These are phyloP conservation scores for Anadara kagoshimensis DNA, from an alignment of 1,140 invertebrate genomes.

Conservation along the genomic window DNA sequence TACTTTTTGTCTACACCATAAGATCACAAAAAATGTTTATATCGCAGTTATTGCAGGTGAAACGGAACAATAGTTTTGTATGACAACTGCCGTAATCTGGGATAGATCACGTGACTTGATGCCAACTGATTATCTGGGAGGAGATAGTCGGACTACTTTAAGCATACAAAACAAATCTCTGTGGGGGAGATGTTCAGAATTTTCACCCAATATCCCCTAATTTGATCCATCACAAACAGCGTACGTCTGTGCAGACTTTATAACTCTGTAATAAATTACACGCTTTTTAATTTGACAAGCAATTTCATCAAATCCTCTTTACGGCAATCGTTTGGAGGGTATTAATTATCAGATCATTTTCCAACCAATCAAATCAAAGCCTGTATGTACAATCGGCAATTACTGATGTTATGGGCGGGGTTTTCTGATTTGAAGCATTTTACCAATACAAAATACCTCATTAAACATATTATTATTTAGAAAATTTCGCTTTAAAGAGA, in stretches of 20 bases:
- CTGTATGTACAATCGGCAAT: constrained; percentile 1
- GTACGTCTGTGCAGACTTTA: constrained; percentile 18
- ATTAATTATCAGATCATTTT: constrained; percentile 33
- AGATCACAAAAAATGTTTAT: no score
- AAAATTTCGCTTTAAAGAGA: constrained; percentile 28
- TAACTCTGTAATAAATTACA: constrained; percentile 30
- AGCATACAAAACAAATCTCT: no score
- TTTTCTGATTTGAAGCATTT: constrained; percentile 30
- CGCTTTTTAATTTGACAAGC: constrained; percentile 22
- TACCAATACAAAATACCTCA: constrained; percentile 26
- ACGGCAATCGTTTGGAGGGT: not conserved
- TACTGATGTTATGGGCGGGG: constrained; percentile 24
- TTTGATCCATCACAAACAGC: constrained; percentile 30
- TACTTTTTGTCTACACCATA: no score
- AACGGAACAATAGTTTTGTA: no score
- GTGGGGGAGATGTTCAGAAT: not conserved
- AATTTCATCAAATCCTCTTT: constrained; percentile 9
- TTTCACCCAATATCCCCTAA: constrained; percentile 35
- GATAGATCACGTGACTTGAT: no score
- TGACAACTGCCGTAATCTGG: no score
- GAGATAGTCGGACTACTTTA: no score
- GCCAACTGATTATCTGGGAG: no score
- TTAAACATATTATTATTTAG: constrained; percentile 30
- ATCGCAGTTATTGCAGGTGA: no score
- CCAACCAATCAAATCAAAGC: constrained; percentile 19